A percentile compares a stretch with the other conserved stretches of the same genome.
These are phyloP conservation scores for Ctenopoma multispine DNA, from an alignment of 2,797 vertebrate genomes.

Conservation along the genomic window DNA sequence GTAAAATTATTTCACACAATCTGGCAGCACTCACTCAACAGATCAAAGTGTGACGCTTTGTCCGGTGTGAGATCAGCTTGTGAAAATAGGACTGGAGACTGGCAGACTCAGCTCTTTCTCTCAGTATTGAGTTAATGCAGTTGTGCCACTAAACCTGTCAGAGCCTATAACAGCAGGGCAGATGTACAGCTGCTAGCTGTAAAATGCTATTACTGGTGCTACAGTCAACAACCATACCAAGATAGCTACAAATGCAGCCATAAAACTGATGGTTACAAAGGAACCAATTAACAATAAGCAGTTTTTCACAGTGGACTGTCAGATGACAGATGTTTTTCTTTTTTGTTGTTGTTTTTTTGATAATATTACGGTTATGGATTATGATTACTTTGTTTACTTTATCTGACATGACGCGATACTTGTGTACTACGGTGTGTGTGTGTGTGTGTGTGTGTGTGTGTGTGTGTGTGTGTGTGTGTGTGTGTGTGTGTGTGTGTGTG, in stretches of 20 bases:
- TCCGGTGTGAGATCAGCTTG: slow-evolving; percentile 65
- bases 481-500: too few relatives aligned
- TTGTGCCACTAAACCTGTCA: slow-evolving; percentile 74
- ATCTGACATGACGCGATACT: background rate
- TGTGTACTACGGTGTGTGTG: too few relatives aligned
- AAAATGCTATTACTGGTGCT: slow-evolving; percentile 64
- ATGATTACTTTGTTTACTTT: background rate
- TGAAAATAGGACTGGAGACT: slow-evolving; percentile 43
- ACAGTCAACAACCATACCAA: slow-evolving; percentile 49
- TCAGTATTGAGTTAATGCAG: slow-evolving; percentile 70
- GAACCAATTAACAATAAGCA: slow-evolving; percentile 22
- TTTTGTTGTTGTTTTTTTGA: too few relatives aligned
- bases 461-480: too few relatives aligned
- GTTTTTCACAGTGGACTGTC: slow-evolving; percentile 9
- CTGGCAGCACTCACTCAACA: slow-evolving; percentile 39
- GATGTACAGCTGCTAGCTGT: slow-evolving; percentile 68
- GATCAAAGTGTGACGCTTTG: slow-evolving; percentile 61
- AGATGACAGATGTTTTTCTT: slow-evolving; percentile 4
- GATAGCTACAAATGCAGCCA: slow-evolving; percentile 23
- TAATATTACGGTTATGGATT: background rate
- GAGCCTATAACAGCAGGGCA: slow-evolving; percentile 59
- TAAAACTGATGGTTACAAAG: slow-evolving; percentile 39
- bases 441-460: too few relatives aligned
- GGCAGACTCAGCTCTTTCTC: slow-evolving; percentile 69
- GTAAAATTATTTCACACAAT: slow-evolving; percentile 41